Percentiles rank a stretch among this genome's conserved stretches.
phyloP scores from a whole-genome alignment of 92 coral and sea anemone genomes.

The Porites rus region DNA sequence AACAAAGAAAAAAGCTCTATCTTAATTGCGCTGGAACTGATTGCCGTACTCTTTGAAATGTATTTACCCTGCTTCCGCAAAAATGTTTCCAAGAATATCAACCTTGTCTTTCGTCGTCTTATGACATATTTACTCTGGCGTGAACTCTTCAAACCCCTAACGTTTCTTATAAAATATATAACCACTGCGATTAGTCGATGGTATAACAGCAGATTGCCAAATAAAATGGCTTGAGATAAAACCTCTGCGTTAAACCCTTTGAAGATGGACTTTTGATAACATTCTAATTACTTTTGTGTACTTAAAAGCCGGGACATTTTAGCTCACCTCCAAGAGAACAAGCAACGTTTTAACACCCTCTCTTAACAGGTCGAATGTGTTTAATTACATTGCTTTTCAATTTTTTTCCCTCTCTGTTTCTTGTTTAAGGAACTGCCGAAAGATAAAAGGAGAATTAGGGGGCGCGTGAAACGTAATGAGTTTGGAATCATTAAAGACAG shows the following conservation, averaged over 20 bases:
- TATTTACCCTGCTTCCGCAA: slow-evolving; percentile 10
- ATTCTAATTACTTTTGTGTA: neutral
- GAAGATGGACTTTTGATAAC: slow-evolving; percentile 20
- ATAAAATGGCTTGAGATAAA: neutral
- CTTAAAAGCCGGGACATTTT: slow-evolving; percentile 11
- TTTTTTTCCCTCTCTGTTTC: neutral
- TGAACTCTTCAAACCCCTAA: neutral
- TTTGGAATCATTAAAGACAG: slow-evolving; percentile 17
- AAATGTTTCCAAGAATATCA: neutral
- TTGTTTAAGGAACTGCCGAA: slow-evolving; percentile 14
- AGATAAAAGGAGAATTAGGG: neutral
- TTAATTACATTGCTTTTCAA: neutral
- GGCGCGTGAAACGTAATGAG: slow-evolving; percentile 36
- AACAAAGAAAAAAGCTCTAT: neutral
- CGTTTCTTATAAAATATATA: neutral
- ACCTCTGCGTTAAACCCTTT: neutral
- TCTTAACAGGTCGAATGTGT: slow-evolving; percentile 1
- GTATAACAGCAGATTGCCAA: neutral
- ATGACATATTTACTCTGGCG: neutral
- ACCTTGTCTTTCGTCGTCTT: neutral
- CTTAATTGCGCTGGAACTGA: neutral
- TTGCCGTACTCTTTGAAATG: no score
- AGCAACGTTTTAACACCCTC: slow-evolving; percentile 19
- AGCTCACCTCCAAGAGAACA: neutral
- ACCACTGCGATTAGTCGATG: neutral